Percentiles rank a stretch among this genome's conserved stretches.
Conservation (phyloP, 2,113 vertebrate species). For the Xiphophorus hellerii region DNA sequence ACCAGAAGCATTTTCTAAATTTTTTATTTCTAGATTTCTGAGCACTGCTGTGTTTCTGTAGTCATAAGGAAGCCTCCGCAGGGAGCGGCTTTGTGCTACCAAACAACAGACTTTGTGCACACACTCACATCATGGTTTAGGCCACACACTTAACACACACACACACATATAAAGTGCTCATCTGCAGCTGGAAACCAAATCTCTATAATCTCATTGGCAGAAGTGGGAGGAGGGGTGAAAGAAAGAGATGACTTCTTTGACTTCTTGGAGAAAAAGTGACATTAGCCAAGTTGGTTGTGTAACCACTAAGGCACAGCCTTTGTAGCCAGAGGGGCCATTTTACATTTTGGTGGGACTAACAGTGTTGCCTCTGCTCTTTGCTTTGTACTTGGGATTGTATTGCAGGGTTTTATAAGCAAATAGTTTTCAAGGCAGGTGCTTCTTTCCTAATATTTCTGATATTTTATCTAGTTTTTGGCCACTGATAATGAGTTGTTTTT, state of each 20-base stretch:
- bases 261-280: slow-evolving; percentile 56
- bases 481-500: background rate
- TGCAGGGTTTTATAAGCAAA: background rate
- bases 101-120: slow-evolving; percentile 14
- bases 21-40: background rate
- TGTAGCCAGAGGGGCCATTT: slow-evolving; percentile 58
- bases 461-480: background rate
- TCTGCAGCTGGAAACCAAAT: slow-evolving; percentile 39
- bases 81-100: slow-evolving; percentile 3
- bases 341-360: slow-evolving; percentile 44
- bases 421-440: background rate
- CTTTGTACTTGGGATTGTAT: slow-evolving; percentile 35
- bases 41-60: background rate
- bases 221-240: background rate
- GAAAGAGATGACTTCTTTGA: slow-evolving; percentile 49
- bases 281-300: slow-evolving; percentile 57
- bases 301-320: slow-evolving; percentile 40
- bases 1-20: background rate
- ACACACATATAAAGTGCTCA: background rate
- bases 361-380: slow-evolving; percentile 15
- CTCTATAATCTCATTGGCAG: slow-evolving; percentile 50
- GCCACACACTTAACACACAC: slow-evolving; percentile 10
- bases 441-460: background rate
- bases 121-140: slow-evolving; percentile 10
- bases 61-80: background rate